Base-by-base conservation (phyloP, 2,797 vertebrate genomes). In the Siniperca obscura region DNA sequence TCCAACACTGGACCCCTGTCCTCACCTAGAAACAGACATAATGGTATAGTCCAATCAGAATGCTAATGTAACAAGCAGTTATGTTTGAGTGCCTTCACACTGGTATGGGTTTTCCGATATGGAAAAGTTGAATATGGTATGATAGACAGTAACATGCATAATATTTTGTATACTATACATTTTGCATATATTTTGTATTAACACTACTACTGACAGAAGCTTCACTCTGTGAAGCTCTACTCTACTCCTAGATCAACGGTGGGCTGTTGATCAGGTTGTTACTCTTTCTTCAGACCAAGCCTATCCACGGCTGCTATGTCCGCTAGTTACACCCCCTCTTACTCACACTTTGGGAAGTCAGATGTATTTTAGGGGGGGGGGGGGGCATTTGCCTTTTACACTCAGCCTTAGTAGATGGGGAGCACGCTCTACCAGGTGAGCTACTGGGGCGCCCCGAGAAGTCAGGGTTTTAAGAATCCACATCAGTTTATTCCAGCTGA, bases 1-100 rank as follows among this genome's bases (percentile, higher is more conserved):
- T 99, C 98, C 81, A 99, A 88, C 72, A 99, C 98, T 0, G 98
- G 98, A 70, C 98, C 98, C 94, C 98, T 96, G 92, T 99, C 98
- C 82, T 99, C 98, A 77, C 98, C 98, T 99, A 88, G 7, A 89
- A 67, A 56, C 50, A 83, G 25, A 85, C 69, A 71, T 55, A 87
- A 38, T 1, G 16, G 25, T 9, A 70, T 22, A 46, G 38, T 53
- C 40, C 27, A 60, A 3, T 25, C 59, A 74, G 5, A 50, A 12
- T 10, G 40, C 46, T 56, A 8, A 68, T 19, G 3, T 3, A 19
- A 17, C 13, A 70, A 30, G 19, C 44, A 50, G 19, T 13, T 42
- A 14, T 8, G 4, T 25, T 38, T 38, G 0, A 44, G 12, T 34
- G 19, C 12, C 40, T 19, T 65, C 25, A 69, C 27, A 46, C 22